Conservation (phyloP, 2,888 invertebrate genomes). For the Hyles lineata region DNA sequence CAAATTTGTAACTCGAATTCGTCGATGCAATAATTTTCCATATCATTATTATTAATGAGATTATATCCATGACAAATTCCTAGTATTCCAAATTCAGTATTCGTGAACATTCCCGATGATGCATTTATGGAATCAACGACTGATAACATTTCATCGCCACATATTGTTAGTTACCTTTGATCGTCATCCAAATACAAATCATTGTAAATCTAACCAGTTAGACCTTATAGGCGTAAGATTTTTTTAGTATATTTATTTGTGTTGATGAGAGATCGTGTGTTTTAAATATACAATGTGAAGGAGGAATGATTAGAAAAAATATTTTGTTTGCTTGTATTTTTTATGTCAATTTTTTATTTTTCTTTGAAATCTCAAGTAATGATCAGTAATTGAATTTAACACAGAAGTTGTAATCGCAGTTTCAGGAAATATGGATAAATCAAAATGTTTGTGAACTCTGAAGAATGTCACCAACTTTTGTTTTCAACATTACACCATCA, state of each 20-base stretch:
- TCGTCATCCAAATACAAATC: conserved; percentile 43
- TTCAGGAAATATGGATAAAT: not conserved
- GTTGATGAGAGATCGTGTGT: conserved; percentile 67
- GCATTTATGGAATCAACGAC: conserved; percentile 47
- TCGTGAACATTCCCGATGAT: conserved; percentile 47
- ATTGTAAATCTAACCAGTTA: conserved; percentile 40
- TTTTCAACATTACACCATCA: conserved; percentile 26
- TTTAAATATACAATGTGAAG: conserved; percentile 53
- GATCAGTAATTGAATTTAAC: conserved; percentile 12
- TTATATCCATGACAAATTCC: conserved; percentile 49
- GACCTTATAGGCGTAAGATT: conserved; percentile 51
- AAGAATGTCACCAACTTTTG: conserved; percentile 13
- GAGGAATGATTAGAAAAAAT: conserved; percentile 1
- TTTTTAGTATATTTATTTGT: conserved; percentile 73
- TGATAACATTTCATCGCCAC: conserved; percentile 36
- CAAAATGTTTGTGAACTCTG: not conserved
- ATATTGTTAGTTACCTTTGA: conserved; percentile 44
- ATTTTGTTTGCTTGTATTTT: not conserved
- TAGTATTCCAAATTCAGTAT: conserved; percentile 42
- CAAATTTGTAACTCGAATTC: not conserved
- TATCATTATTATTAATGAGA: conserved; percentile 46
- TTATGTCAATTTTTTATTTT: not conserved
- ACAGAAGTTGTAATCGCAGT: not conserved
- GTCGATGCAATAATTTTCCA: conserved; percentile 48
- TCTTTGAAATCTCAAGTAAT: not conserved